These are phyloP conservation scores for Corythornis madagascariensis DNA, from an alignment of 2,113 vertebrate genomes.

Conservation along the genomic window DNA sequence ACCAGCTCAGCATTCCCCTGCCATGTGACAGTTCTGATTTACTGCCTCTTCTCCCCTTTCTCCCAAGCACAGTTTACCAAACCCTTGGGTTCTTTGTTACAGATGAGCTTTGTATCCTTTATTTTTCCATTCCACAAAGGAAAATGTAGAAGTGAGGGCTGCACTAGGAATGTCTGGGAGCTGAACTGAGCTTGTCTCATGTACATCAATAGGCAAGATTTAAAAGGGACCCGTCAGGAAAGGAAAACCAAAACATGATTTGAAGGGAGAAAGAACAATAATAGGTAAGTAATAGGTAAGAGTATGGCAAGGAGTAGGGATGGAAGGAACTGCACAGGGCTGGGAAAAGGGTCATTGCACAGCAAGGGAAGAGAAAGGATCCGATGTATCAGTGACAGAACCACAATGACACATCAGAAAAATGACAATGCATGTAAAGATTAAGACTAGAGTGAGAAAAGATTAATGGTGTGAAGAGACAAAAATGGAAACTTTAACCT, in stretches of 20 bases:
- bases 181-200: conserved; percentile 23
- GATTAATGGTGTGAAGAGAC: background rate
- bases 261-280: background rate
- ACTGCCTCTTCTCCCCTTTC: background rate
- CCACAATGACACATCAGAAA: background rate
- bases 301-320: background rate
- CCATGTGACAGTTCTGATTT: background rate
- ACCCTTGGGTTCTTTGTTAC: background rate
- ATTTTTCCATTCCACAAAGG: conserved; percentile 27
- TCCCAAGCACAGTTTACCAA: background rate
- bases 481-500: conserved; percentile 29
- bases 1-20: background rate
- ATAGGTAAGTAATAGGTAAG: background rate
- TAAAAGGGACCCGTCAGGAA: conserved; percentile 26
- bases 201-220: conserved; percentile 15
- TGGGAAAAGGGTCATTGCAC: conserved; percentile 16
- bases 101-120: background rate
- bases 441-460: conserved; percentile 2
- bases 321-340: conserved; percentile 17
- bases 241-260: conserved; percentile 36
- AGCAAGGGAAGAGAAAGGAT: background rate
- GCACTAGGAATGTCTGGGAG: conserved; percentile 36
- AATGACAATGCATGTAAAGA: conserved; percentile 7
- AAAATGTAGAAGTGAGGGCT: conserved; percentile 17
- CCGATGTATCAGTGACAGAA: background rate